A percentile compares a stretch with the other conserved stretches of the same genome.
These are phyloP conservation scores for Chrosomus eos DNA, from an alignment of 2,797 vertebrate species.

Conservation along the genomic window DNA sequence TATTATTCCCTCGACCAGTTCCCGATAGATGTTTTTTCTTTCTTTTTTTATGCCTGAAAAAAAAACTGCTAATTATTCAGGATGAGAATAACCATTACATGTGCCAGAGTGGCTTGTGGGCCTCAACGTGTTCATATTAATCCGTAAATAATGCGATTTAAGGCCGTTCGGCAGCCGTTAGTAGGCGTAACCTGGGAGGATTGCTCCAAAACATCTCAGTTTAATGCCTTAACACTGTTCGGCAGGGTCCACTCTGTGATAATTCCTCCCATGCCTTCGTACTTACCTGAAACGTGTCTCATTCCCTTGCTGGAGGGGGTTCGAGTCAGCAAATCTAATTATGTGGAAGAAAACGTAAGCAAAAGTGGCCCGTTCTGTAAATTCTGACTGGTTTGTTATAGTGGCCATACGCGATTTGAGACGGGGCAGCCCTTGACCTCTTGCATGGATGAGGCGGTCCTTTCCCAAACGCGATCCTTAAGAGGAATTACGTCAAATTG, in stretches of 20 bases:
- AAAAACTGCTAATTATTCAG: slow-evolving; percentile 44
- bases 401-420: slow-evolving; percentile 24
- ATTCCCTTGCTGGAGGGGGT: not conserved
- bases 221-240: slow-evolving; percentile 78
- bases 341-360: not conserved
- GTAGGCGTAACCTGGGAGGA: slow-evolving; percentile 39
- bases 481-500: slow-evolving; percentile 16
- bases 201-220: slow-evolving; percentile 55
- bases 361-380: slow-evolving; percentile 20
- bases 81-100: slow-evolving; percentile 25
- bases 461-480: slow-evolving; percentile 6
- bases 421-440: slow-evolving; percentile 54
- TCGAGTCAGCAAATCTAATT: slow-evolving; percentile 6
- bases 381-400: slow-evolving; percentile 14
- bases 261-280: slow-evolving; percentile 43
- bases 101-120: slow-evolving; percentile 41
- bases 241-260: slow-evolving; percentile 47
- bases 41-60: slow-evolving; percentile 40
- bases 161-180: slow-evolving; percentile 3
- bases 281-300: slow-evolving; percentile 6
- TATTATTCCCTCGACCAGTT: slow-evolving; percentile 38
- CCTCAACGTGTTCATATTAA: slow-evolving; percentile 12
- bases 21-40: slow-evolving; percentile 35
- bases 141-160: not conserved
- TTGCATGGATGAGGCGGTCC: slow-evolving; percentile 54